phyloP scores from a whole-genome alignment of 2,797 vertebrate species.

The Gila robusta region DNA sequence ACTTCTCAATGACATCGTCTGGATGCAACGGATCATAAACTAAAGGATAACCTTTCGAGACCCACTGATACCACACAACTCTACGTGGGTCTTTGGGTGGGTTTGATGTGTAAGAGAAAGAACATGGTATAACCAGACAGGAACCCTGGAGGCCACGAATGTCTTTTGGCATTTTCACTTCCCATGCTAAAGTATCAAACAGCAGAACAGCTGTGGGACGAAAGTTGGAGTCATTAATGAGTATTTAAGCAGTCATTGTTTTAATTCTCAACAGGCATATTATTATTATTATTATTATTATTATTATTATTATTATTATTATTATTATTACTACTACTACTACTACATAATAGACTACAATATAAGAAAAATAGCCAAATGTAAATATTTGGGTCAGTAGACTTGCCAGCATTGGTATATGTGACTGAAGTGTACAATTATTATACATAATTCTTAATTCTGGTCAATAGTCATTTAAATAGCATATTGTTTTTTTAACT shows the following conservation, averaged over 20 bases:
- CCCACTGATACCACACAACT: slow-evolving; percentile 73
- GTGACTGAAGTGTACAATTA: not conserved
- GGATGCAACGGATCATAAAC: slow-evolving; percentile 58
- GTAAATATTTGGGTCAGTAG: not conserved
- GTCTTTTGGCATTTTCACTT: slow-evolving; percentile 58
- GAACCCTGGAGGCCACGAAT: slow-evolving; percentile 64
- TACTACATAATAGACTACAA: not conserved
- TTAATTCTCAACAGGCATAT: not conserved
- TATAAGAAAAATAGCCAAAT: not conserved
- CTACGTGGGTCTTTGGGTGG: slow-evolving; percentile 47
- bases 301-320: not conserved
- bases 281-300: not conserved
- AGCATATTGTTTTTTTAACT: not conserved
- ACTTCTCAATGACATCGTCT: not conserved
- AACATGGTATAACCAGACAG: slow-evolving; percentile 74
- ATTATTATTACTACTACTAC: not conserved
- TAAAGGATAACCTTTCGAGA: slow-evolving; percentile 59
- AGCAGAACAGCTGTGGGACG: slow-evolving; percentile 55
- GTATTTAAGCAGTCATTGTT: not conserved
- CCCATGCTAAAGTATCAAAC: slow-evolving; percentile 59
- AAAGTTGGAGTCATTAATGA: not conserved
- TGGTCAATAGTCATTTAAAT: not conserved
- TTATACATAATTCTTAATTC: not conserved
- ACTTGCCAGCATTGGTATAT: not conserved
- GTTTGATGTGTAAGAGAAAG: slow-evolving; percentile 57